Conservation (phyloP, 2,113 vertebrate genomes). For the Columba janthina region DNA sequence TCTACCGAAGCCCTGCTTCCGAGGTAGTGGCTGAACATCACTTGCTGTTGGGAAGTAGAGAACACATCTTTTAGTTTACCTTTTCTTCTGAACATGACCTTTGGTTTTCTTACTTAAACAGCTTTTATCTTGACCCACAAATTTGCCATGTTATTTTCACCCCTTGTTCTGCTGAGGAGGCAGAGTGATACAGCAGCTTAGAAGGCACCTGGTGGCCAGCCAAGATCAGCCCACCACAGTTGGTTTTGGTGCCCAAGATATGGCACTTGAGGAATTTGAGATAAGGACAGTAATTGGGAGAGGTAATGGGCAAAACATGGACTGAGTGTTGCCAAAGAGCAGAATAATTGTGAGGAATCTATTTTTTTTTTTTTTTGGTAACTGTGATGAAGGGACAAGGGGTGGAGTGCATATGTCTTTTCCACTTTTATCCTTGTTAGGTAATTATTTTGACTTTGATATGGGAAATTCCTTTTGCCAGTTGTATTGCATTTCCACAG, state of each 20-base stretch:
- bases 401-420: not conserved
- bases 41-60: not conserved
- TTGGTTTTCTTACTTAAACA: not conserved
- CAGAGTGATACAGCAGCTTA: not conserved
- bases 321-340: not conserved
- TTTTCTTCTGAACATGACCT: accelerated
- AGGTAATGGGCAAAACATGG: not conserved
- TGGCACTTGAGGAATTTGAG: not conserved
- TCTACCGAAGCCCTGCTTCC: not conserved
- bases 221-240: not conserved
- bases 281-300: not conserved
- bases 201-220: not conserved
- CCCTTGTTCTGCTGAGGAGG: not conserved
- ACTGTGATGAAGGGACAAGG: not conserved
- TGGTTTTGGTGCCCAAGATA: not conserved
- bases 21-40: not conserved
- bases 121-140: not conserved
- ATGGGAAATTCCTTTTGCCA: not conserved
- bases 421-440: not conserved
- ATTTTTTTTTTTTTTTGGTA: not conserved
- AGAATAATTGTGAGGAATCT: not conserved
- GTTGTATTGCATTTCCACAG: not conserved
- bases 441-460: not conserved
- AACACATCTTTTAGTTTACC: not conserved
- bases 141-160: not conserved